Evolutionary conservation across 2,888 invertebrate genomes (phyloP).

Genomic region (Tortrix viridana): DNA sequence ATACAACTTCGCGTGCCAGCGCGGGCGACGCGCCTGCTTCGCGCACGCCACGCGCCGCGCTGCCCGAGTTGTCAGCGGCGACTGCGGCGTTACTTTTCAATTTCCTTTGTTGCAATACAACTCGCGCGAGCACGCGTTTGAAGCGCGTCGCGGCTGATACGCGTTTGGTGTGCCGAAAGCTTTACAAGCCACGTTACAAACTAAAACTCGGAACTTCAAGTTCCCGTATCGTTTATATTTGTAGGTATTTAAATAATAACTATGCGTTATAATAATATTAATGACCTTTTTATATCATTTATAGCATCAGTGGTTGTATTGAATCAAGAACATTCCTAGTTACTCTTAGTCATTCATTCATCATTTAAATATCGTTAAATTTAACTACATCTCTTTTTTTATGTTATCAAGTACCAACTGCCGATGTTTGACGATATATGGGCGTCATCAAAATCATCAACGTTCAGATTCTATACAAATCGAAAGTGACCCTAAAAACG

Average conservation of each 20-base stretch:
- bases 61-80: too few relatives aligned
- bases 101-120: too few relatives aligned
- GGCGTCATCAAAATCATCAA: background rate
- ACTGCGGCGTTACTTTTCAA: too few relatives aligned
- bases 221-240: constrained; percentile 18
- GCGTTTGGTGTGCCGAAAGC: too few relatives aligned
- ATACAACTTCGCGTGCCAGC: too few relatives aligned
- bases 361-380: constrained; percentile 32
- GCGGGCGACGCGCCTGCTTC: too few relatives aligned
- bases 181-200: constrained; percentile 46
- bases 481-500: too few relatives aligned
- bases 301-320: constrained; percentile 19
- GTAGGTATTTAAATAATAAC: constrained; percentile 33
- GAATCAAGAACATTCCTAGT: constrained; percentile 16
- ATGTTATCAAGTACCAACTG: constrained; percentile 18
- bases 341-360: constrained; percentile 20
- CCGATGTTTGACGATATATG: constrained; percentile 6
- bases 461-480: too few relatives aligned
- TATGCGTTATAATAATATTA: constrained; percentile 22
- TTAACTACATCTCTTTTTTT: constrained; percentile 23
- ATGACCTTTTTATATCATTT: constrained; percentile 18
- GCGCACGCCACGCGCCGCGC: too few relatives aligned
- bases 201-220: constrained; percentile 47
- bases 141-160: too few relatives aligned
- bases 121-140: too few relatives aligned